Percentiles rank a stretch among this genome's conserved stretches.
These are phyloP conservation scores for Esox lucius DNA, from an alignment of 2,797 vertebrate genomes.

Conservation along the genomic window DNA sequence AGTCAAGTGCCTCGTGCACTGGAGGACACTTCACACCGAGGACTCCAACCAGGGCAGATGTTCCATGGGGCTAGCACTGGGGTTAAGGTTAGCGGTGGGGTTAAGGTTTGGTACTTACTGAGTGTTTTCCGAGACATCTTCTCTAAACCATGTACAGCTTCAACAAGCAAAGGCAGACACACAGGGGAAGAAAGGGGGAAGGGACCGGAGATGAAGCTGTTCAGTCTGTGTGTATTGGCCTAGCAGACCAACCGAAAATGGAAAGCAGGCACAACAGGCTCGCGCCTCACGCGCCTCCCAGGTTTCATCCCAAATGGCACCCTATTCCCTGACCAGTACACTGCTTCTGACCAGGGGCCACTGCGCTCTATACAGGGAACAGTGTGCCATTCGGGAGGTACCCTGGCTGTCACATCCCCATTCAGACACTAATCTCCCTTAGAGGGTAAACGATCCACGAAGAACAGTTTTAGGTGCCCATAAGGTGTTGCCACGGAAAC, in stretches of 20 bases:
- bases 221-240: not conserved
- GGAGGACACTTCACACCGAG: too few species aligned
- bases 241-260: constrained; percentile 32
- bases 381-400: constrained; percentile 54
- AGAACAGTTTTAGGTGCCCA: constrained; percentile 75
- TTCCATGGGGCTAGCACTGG: too few species aligned
- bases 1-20: too few species aligned
- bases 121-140: too few species aligned
- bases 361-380: not conserved
- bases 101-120: too few species aligned
- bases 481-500: constrained; percentile 80
- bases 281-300: too few species aligned
- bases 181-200: too few species aligned
- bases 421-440: constrained; percentile 84
- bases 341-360: constrained; percentile 68
- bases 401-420: constrained; percentile 75
- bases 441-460: constrained; percentile 80
- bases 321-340: constrained; percentile 54
- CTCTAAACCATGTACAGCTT: too few species aligned
- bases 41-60: too few species aligned
- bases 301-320: constrained; percentile 28
- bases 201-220: not conserved
- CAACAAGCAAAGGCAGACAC: too few species aligned
- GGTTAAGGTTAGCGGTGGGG: too few species aligned
- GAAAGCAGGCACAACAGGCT: constrained; percentile 51